phyloP scores from a whole-genome alignment of 2,888 invertebrate genomes.

The Drosophila anomelani region DNA sequence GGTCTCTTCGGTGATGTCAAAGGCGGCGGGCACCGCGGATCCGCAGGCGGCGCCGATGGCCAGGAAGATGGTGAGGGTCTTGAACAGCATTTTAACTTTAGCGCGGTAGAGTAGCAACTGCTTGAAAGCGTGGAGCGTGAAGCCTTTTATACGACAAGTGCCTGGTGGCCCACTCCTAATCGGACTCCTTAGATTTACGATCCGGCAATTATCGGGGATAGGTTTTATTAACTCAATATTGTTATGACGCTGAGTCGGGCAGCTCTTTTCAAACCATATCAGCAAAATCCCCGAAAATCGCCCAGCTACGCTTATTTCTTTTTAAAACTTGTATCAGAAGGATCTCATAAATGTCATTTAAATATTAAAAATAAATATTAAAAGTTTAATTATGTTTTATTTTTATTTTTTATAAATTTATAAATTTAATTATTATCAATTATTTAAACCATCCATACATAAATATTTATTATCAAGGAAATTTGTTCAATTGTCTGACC shows the following conservation, averaged over 20 bases:
- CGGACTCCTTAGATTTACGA: background rate
- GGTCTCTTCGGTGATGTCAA: constrained; percentile 4
- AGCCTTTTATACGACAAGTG: background rate
- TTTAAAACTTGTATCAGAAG: background rate
- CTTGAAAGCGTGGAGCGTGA: background rate
- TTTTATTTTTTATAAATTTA: no score
- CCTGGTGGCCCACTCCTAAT: background rate
- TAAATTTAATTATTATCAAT: background rate
- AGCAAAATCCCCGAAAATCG: background rate
- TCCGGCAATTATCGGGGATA: background rate
- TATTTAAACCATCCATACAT: background rate
- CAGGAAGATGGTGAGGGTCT: background rate
- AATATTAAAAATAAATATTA: background rate
- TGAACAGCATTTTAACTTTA: constrained; percentile 1
- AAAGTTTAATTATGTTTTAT: no score
- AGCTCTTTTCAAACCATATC: background rate
- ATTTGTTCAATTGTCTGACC: background rate
- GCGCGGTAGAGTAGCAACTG: background rate
- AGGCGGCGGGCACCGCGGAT: background rate
- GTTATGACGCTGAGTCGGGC: background rate
- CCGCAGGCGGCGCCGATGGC: background rate
- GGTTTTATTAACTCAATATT: background rate
- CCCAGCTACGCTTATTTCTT: no score
- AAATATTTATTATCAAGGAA: background rate
- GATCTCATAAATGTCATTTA: background rate